Conservation (phyloP, 2,888 invertebrate species). For the Notocelia uddmanniana region DNA sequence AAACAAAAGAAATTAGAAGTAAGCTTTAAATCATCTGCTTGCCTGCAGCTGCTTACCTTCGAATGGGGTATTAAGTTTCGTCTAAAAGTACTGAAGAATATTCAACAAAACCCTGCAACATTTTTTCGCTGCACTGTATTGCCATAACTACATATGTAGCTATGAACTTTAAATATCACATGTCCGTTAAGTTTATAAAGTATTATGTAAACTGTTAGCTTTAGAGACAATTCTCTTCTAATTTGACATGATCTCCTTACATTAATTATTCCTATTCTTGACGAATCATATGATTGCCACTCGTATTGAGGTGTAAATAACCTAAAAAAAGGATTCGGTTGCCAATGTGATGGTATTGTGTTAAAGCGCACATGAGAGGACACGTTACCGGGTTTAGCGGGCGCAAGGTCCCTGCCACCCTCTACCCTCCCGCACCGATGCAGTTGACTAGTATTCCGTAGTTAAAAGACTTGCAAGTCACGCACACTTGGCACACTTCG, state of each 20-base stretch:
- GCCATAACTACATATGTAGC: neutral
- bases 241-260: too few relatives aligned
- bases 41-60: neutral
- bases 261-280: too few relatives aligned
- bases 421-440: too few relatives aligned
- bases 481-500: neutral
- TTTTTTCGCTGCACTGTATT: neutral
- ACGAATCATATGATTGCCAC: too few relatives aligned
- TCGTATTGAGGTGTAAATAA: too few relatives aligned
- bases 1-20: neutral
- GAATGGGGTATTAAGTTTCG: neutral
- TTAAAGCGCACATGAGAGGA: too few relatives aligned
- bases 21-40: constrained; percentile 1
- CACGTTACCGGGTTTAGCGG: too few relatives aligned
- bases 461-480: too few relatives aligned
- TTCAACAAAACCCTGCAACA: neutral
- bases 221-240: neutral
- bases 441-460: too few relatives aligned
- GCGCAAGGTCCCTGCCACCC: too few relatives aligned
- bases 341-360: neutral
- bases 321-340: neutral
- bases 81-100: neutral
- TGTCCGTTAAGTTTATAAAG: neutral
- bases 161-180: neutral
- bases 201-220: neutral